Evolutionary conservation across 2,113 vertebrate genomes (phyloP).

Genomic region (Murina feae): DNA sequence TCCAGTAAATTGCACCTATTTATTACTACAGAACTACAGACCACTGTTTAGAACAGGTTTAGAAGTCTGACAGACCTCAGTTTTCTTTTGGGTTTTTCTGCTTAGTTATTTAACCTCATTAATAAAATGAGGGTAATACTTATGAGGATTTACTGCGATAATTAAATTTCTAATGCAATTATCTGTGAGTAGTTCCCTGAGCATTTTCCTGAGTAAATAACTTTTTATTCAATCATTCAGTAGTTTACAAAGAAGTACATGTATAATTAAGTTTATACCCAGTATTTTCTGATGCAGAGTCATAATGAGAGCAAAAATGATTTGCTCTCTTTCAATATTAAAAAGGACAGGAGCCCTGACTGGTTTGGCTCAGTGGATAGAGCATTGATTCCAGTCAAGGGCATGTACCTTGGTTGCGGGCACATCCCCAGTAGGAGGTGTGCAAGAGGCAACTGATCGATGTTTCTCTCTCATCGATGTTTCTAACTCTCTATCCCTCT

Average conservation of each 20-base stretch:
- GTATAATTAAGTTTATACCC: not conserved
- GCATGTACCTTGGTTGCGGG: too few species aligned
- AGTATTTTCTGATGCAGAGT: not conserved
- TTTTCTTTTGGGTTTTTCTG: not conserved
- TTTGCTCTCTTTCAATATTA: not conserved
- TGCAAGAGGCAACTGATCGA: too few species aligned
- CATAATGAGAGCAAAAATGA: not conserved
- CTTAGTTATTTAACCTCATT: slow-evolving; percentile 16
- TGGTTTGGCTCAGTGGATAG: too few species aligned
- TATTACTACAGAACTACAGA: not conserved
- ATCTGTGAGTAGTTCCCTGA: not conserved
- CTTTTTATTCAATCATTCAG: not conserved
- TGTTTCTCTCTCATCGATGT: too few species aligned
- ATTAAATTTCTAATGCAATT: slow-evolving; percentile 1
- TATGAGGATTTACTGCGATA: not conserved
- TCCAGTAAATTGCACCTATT: not conserved
- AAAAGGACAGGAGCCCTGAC: not conserved
- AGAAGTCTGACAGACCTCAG: not conserved
- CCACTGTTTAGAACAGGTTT: not conserved
- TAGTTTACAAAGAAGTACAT: not conserved
- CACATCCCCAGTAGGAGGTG: too few species aligned
- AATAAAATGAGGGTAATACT: not conserved
- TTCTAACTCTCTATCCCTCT: too few species aligned
- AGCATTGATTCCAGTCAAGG: too few species aligned
- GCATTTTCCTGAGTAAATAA: not conserved